Evolutionary conservation across 1,140 invertebrate genomes (phyloP).

Genomic region (Drosophila orena): DNA sequence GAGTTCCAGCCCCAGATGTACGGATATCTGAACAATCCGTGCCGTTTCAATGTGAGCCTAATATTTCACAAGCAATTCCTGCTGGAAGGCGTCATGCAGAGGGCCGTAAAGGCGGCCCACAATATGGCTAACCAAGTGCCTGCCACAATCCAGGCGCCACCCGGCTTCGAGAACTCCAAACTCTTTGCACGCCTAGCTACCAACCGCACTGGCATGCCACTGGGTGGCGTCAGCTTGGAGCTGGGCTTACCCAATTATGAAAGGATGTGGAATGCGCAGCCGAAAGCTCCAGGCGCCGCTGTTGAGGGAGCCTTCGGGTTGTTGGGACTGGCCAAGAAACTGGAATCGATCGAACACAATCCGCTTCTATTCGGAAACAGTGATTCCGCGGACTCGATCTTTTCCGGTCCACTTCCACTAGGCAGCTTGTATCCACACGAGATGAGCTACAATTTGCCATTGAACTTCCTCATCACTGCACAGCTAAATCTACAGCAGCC

Average conservation of each 20-base stretch:
- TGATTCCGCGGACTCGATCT: not conserved
- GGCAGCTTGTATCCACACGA: not conserved
- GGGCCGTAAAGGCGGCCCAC: conserved; percentile 4
- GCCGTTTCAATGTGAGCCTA: conserved; percentile 8
- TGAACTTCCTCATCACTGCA: not conserved
- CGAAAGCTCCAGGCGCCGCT: not conserved
- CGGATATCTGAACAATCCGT: not conserved
- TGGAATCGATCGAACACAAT: conserved; percentile 18
- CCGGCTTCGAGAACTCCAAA: conserved; percentile 29
- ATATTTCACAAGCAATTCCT: conserved; percentile 62
- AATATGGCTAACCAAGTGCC: not conserved
- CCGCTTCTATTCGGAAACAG: conserved; percentile 36
- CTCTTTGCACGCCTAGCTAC: conserved; percentile 43
- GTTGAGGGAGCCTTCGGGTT: conserved; percentile 46
- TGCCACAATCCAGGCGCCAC: not conserved
- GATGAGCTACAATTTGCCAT: conserved; percentile 18
- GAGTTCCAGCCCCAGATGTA: conserved; percentile 12
- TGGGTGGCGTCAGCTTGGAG: conserved; percentile 53
- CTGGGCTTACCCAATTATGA: not conserved
- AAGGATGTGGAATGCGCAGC: not conserved
- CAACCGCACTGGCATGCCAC: conserved; percentile 43
- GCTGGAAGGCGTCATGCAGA: conserved; percentile 31
- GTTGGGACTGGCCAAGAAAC: conserved; percentile 37
- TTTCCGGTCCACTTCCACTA: not conserved
- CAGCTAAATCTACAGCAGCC: conserved; percentile 35